phyloP scores from a whole-genome alignment of 1,140 invertebrate genomes.

The Drosophila hydei region DNA sequence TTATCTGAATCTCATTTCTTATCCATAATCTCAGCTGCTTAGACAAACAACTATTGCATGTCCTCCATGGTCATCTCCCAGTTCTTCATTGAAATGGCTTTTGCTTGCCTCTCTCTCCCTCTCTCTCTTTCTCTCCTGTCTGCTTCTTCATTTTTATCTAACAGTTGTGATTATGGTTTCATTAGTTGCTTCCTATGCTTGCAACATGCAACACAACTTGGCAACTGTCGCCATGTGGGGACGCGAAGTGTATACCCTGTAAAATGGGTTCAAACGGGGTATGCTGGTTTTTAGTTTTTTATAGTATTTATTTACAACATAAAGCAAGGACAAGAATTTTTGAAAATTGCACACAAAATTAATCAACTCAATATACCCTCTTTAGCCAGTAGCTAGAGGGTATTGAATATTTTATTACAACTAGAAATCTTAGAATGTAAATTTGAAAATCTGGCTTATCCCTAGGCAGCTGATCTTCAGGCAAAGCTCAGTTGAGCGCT shows the following conservation, averaged over 20 bases:
- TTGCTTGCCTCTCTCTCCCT: too few species aligned
- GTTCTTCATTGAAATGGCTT: background rate
- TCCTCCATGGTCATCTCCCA: background rate
- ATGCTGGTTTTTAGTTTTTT: background rate
- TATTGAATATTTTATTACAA: background rate
- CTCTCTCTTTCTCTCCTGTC: background rate
- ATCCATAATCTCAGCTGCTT: background rate
- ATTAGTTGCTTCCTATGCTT: constrained; percentile 32
- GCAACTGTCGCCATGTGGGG: constrained; percentile 6
- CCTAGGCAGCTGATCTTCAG: too few species aligned
- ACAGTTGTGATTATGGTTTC: constrained; percentile 41
- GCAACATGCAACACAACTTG: constrained; percentile 25
- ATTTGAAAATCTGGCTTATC: too few species aligned
- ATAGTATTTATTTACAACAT: too few species aligned
- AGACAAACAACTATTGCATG: background rate
- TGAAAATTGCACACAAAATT: too few species aligned
- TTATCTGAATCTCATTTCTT: background rate
- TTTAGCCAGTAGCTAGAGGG: background rate
- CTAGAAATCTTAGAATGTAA: too few species aligned
- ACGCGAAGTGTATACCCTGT: background rate
- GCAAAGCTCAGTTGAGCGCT: too few species aligned
- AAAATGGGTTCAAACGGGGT: background rate
- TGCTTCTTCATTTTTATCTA: constrained; percentile 1
- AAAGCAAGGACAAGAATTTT: too few species aligned
- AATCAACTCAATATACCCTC: background rate